Conservation (phyloP, 2,888 invertebrate genomes). For the Elmis aenea region DNA sequence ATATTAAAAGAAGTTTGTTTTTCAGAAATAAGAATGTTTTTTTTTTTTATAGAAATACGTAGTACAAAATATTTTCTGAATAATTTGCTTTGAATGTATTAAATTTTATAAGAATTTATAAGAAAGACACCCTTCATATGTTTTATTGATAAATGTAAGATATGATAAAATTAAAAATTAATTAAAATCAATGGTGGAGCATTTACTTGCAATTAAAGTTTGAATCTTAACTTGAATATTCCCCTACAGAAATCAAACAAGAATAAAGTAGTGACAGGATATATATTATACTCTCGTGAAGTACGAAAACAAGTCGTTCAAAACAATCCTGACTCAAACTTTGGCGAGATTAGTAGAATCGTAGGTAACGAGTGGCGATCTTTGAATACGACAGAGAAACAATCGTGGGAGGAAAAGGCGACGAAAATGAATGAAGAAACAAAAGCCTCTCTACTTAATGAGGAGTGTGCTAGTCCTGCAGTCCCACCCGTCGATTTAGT, state of each 20-base stretch:
- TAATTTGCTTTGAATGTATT: no score
- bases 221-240: conserved; percentile 1
- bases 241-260: conserved; percentile 50
- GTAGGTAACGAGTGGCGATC: conserved; percentile 91
- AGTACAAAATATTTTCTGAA: no score
- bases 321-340: conserved; percentile 90
- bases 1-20: no score
- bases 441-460: conserved; percentile 58
- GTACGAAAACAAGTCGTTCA: conserved; percentile 87
- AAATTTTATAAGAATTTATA: no score
- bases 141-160: no score
- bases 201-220: no score
- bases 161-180: no score
- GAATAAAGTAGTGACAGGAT: conserved; percentile 88
- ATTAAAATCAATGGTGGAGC: no score
- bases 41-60: no score
- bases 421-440: conserved; percentile 84
- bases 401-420: conserved; percentile 92
- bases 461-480: conserved; percentile 46
- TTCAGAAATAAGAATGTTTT: no score
- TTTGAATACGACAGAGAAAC: conserved; percentile 80
- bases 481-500: conserved; percentile 38
- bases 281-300: conserved; percentile 97
- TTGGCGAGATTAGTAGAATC: conserved; percentile 77
- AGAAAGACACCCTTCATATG: no score